Percentiles rank a stretch among this genome's conserved stretches.
Evolutionary conservation across 2,797 vertebrate species (phyloP).

Genomic region (Molothrus aeneus): DNA sequence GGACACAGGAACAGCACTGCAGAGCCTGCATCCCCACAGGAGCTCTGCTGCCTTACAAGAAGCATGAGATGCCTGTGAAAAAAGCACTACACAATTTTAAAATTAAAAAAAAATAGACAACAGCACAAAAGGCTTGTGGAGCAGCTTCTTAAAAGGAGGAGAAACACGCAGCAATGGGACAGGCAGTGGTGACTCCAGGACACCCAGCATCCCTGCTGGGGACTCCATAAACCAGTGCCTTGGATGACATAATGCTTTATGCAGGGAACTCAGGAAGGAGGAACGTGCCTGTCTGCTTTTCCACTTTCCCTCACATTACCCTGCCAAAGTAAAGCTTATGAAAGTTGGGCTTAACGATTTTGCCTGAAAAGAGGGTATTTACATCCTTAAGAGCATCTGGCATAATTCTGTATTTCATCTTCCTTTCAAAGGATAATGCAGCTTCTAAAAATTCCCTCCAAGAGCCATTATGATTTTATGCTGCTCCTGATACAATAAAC

Average conservation of each 20-base stretch:
- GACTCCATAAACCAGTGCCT: neutral
- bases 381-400: neutral
- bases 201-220: neutral
- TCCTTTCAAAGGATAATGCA: neutral
- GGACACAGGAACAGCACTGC: rapidly evolving
- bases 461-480: neutral
- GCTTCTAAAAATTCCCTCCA: conserved; percentile 26
- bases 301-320: neutral
- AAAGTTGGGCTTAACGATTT: neutral
- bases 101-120: neutral
- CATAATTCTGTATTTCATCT: neutral
- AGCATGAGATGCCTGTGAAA: neutral
- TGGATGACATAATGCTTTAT: neutral
- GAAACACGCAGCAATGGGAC: neutral
- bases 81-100: neutral
- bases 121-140: neutral
- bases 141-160: neutral
- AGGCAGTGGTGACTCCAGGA: neutral
- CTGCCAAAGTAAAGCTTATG: neutral
- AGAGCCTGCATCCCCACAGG: neutral
- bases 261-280: neutral
- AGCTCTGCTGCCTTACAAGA: neutral
- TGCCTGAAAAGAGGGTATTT: neutral
- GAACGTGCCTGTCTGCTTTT: neutral
- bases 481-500: neutral